These are phyloP conservation scores for Aspidoscelis tigris DNA, from an alignment of 2,113 vertebrate genomes.

Conservation along the genomic window DNA sequence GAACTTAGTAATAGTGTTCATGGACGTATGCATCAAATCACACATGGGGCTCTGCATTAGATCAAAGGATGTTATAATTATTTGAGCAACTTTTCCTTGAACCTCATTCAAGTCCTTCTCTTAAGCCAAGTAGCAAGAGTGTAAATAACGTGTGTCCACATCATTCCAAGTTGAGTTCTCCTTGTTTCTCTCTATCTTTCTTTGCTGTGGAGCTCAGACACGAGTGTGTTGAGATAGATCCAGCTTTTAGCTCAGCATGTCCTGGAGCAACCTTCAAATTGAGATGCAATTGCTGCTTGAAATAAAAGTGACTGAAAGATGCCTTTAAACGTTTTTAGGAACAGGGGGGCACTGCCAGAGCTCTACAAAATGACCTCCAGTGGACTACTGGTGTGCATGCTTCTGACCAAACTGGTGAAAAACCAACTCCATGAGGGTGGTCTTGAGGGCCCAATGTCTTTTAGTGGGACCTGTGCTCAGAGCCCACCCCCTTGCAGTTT, in stretches of 20 bases:
- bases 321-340: too few species aligned
- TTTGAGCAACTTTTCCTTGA: neutral
- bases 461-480: too few species aligned
- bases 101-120: neutral
- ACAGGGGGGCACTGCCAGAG: too few species aligned
- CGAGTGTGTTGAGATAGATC: neutral
- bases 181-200: neutral
- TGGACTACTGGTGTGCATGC: too few species aligned
- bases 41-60: neutral
- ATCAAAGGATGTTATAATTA: neutral
- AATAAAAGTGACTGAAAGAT: too few species aligned
- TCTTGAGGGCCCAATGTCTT: too few species aligned
- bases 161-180: neutral
- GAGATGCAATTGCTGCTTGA: too few species aligned
- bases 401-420: too few species aligned
- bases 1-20: neutral
- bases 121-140: neutral
- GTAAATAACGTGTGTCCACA: neutral
- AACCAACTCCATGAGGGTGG: too few species aligned
- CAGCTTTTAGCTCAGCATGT: neutral
- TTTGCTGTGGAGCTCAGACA: neutral
- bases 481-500: too few species aligned
- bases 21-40: too few species aligned
- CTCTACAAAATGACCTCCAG: too few species aligned
- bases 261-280: constrained; percentile 13